Percentiles rank a stretch among this genome's conserved stretches.
Conservation (phyloP, 2,113 vertebrate species). For the Neotragus moschatus region DNA sequence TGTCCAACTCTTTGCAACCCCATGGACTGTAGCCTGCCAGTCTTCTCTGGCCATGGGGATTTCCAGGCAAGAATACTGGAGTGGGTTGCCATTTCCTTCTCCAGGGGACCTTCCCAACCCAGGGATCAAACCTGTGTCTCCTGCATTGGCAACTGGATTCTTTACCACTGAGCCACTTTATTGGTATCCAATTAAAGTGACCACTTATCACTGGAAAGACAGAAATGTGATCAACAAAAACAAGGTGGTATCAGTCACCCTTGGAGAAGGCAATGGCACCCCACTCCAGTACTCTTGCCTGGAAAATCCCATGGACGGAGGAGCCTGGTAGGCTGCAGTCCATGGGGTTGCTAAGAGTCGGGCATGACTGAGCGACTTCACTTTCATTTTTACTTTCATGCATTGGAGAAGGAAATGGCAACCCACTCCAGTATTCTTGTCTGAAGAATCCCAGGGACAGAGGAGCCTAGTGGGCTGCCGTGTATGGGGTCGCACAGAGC, state of each 20-base stretch:
- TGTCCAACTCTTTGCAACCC: background rate
- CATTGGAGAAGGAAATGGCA: too few species aligned
- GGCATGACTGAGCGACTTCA: too few species aligned
- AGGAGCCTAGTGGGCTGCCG: too few species aligned
- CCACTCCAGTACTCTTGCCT: too few species aligned
- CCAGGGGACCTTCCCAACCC: background rate
- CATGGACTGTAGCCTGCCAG: background rate
- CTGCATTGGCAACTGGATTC: background rate
- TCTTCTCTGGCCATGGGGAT: background rate
- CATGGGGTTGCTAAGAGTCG: rapidly evolving
- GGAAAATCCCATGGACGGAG: too few species aligned
- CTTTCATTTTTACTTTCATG: too few species aligned
- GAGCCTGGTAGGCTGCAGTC: too few species aligned
- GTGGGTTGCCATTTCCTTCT: background rate
- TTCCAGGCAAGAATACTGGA: background rate
- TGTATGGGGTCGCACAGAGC: too few species aligned
- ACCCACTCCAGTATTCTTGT: too few species aligned
- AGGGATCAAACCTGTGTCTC: background rate
- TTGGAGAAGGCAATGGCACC: background rate
- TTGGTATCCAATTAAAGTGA: background rate
- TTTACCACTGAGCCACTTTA: background rate
- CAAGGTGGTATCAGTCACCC: background rate
- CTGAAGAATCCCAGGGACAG: too few species aligned
- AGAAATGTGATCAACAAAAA: background rate
- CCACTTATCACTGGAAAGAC: background rate